Conservation (phyloP, 2,888 invertebrate genomes). For the Lymantria dispar region DNA sequence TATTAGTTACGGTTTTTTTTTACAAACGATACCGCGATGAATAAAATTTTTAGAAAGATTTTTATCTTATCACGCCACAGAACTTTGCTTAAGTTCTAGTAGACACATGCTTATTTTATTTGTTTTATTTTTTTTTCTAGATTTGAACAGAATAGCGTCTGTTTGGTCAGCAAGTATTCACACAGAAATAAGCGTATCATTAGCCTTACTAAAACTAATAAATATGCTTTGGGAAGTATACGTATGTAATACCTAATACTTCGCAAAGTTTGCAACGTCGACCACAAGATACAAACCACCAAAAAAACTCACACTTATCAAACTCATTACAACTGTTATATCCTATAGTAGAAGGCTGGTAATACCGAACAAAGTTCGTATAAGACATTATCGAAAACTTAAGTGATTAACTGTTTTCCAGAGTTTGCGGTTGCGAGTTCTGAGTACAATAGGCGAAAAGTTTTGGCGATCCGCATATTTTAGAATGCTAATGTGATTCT, state of each 20-base stretch:
- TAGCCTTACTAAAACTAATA: neutral
- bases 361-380: conserved; percentile 25
- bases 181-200: neutral
- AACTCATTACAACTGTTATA: conserved; percentile 27
- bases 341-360: conserved; percentile 13
- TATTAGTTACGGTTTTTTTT: no score
- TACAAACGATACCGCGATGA: no score
- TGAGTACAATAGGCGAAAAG: conserved; percentile 54
- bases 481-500: conserved; percentile 53
- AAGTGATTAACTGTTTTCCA: conserved; percentile 67
- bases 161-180: no score
- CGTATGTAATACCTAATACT: no score
- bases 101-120: no score
- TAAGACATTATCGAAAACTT: conserved; percentile 65
- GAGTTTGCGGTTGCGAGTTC: conserved; percentile 33
- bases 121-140: no score
- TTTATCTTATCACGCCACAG: no score
- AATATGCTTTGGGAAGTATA: neutral
- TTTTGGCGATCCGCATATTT: conserved; percentile 59
- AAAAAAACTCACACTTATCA: conserved; percentile 17
- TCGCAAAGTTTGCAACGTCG: neutral
- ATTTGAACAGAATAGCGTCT: no score
- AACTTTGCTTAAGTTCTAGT: no score
- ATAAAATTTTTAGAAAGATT: no score
- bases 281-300: neutral